Evolutionary conservation across 92 coral and sea anemone genomes (phyloP).

Genomic region (Parazoanthus darwini): DNA sequence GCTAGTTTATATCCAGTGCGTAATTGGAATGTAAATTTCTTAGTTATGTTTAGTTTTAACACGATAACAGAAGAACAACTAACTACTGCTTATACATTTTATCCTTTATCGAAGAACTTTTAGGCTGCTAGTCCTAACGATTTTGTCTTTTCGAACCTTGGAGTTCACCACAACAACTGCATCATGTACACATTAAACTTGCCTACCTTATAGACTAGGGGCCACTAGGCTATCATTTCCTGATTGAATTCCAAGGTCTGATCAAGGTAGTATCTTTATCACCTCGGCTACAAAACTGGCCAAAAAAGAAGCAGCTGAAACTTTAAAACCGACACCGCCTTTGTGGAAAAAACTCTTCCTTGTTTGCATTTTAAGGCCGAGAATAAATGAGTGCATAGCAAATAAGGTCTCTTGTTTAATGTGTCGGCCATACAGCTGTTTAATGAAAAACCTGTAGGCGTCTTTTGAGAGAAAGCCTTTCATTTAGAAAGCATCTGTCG

Average conservation of each 20-base stretch:
- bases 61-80: background rate
- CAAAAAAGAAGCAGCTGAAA: background rate
- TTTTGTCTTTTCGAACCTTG: too few species aligned
- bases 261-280: background rate
- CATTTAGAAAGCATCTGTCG: conserved; percentile 7
- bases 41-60: background rate
- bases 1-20: background rate
- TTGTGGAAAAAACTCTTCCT: background rate
- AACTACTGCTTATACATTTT: too few species aligned
- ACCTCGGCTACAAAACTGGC: conserved; percentile 1
- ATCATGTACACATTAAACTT: too few species aligned
- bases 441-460: background rate
- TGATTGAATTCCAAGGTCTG: background rate
- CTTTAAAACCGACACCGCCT: background rate
- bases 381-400: background rate
- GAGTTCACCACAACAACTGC: background rate
- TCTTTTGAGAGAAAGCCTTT: background rate
- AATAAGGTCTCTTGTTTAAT: background rate
- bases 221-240: background rate
- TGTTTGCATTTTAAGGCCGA: background rate
- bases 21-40: background rate
- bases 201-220: too few species aligned
- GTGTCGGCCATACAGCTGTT: background rate
- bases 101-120: too few species aligned
- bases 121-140: background rate